Conservation (phyloP, 2,888 invertebrate species). For the Cryptocephalus moraei region DNA sequence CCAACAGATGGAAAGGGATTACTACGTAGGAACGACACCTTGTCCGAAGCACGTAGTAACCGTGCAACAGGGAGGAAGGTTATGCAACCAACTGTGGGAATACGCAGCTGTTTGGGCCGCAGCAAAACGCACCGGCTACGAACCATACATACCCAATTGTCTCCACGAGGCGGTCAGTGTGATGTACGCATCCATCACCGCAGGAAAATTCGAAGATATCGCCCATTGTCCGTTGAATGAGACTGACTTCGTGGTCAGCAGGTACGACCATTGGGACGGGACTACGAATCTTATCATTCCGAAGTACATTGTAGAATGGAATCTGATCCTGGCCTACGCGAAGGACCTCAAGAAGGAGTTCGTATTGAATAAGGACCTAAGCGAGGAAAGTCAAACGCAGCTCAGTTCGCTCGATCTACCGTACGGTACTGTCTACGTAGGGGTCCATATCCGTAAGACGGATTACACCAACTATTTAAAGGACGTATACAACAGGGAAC, state of each 20-base stretch:
- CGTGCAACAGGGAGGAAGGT: constrained; percentile 32
- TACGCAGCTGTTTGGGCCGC: constrained; percentile 43
- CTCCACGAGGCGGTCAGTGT: constrained; percentile 46
- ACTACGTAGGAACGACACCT: constrained; percentile 24
- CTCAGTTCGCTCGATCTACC: constrained; percentile 8
- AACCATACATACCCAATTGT: constrained; percentile 40
- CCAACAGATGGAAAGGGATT: constrained; percentile 34
- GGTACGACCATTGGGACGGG: constrained; percentile 45
- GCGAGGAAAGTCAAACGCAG: constrained; percentile 37
- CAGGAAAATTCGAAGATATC: constrained; percentile 46
- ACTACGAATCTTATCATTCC: constrained; percentile 48
- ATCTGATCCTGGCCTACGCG: constrained; percentile 44
- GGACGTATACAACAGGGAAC: constrained; percentile 38
- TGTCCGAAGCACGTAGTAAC: constrained; percentile 41
- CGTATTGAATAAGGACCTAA: constrained; percentile 40
- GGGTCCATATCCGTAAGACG: constrained; percentile 46
- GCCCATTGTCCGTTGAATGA: constrained; percentile 43
- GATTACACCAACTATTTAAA: constrained; percentile 46
- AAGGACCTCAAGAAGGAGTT: constrained; percentile 48
- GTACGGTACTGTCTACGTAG: constrained; percentile 34
- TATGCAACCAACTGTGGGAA: constrained; percentile 44
- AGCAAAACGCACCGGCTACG: constrained; percentile 39
- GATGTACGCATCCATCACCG: too few relatives aligned
- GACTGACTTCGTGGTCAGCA: constrained; percentile 39
- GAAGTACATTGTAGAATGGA: constrained; percentile 43